Evolutionary conservation across 2,797 vertebrate species (phyloP).

Genomic region (Crocodylus rhombifer): DNA sequence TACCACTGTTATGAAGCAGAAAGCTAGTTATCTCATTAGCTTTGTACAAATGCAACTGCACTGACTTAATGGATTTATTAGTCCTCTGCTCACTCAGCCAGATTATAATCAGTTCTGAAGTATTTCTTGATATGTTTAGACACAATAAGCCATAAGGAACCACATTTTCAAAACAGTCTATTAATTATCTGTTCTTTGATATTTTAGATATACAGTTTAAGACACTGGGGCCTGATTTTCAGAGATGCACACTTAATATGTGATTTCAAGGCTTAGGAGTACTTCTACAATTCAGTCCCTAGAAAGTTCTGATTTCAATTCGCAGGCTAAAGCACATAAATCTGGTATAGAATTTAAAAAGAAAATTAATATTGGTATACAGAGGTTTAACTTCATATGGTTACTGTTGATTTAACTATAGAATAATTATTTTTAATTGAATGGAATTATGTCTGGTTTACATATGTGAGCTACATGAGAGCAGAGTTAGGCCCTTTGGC

Average conservation of each 20-base stretch:
- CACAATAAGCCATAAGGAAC: neutral
- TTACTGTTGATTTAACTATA: neutral
- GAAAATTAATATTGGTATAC: no score
- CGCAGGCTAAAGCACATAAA: neutral
- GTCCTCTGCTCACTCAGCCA: neutral
- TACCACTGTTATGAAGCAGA: rapidly evolving
- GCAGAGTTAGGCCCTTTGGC: neutral
- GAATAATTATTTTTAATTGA: neutral
- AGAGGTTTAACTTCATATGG: neutral
- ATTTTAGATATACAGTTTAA: neutral
- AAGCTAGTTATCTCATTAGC: neutral
- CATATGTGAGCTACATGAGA: neutral
- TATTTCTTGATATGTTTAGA: neutral
- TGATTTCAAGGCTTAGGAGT: neutral
- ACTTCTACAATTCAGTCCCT: neutral
- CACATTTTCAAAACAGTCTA: neutral
- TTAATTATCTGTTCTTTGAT: neutral
- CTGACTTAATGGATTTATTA: neutral
- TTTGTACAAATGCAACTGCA: neutral
- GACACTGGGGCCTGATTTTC: neutral
- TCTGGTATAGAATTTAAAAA: neutral
- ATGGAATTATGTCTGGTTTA: neutral
- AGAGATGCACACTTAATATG: neutral
- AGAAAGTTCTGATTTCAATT: neutral
- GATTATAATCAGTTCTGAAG: neutral